phyloP scores from a whole-genome alignment of 2,113 vertebrate species.

The Phyllopteryx taeniolatus region DNA sequence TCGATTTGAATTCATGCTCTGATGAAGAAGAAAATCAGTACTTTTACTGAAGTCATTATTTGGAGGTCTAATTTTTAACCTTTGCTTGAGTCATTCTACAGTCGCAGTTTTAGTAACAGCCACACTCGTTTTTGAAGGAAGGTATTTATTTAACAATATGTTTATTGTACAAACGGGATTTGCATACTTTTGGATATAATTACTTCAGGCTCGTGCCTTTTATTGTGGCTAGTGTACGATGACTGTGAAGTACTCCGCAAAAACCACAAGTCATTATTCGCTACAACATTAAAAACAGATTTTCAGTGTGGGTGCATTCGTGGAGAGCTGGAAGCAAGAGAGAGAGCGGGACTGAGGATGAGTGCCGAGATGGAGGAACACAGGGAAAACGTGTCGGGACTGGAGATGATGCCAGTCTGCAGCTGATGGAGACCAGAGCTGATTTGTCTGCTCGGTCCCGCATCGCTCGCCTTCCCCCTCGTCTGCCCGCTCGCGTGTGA shows the following conservation, averaged over 20 bases:
- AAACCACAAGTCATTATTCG: background rate
- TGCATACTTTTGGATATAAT: too few relatives aligned
- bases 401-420: constrained; percentile 47
- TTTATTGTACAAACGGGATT: too few relatives aligned
- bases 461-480: constrained; percentile 27
- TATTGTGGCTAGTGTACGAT: background rate
- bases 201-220: background rate
- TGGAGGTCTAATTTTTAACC: too few relatives aligned
- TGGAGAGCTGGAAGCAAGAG: constrained; percentile 17
- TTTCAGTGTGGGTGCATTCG: background rate
- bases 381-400: constrained; percentile 42
- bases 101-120: too few relatives aligned
- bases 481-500: constrained; percentile 40
- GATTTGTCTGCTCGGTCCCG: constrained; percentile 61
- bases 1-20: too few relatives aligned
- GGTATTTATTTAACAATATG: too few relatives aligned
- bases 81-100: too few relatives aligned
- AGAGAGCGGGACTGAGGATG: constrained; percentile 9
- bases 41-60: too few relatives aligned
- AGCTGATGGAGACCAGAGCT: constrained; percentile 40
- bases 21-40: too few relatives aligned
- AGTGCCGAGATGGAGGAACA: constrained; percentile 22
- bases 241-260: background rate
- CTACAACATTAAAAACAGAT: background rate
- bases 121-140: too few relatives aligned